These are phyloP conservation scores for Boulengeromyrus knoepffleri DNA, from an alignment of 2,113 vertebrate genomes.

Conservation along the genomic window DNA sequence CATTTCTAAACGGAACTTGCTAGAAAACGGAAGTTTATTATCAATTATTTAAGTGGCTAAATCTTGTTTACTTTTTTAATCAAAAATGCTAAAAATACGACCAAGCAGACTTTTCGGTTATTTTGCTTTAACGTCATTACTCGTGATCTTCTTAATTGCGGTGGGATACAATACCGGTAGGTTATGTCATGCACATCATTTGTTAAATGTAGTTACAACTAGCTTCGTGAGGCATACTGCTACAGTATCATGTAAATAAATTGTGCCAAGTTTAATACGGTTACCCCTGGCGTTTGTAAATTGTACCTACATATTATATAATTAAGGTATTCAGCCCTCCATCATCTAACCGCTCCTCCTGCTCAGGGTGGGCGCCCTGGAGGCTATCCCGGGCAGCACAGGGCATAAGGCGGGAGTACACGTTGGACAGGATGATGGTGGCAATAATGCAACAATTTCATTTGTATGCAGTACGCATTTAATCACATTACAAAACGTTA, in stretches of 20 bases:
- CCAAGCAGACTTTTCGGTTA: background rate
- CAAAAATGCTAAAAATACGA: background rate
- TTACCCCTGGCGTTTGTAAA: background rate
- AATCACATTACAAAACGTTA: background rate
- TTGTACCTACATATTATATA: background rate
- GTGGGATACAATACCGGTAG: conserved; percentile 10
- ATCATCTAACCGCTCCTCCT: background rate
- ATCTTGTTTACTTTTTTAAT: background rate
- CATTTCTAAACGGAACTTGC: background rate
- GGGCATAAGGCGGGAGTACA: background rate
- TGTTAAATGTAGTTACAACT: background rate
- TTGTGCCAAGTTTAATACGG: background rate
- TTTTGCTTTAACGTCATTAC: background rate
- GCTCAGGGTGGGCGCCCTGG: background rate
- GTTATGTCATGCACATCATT: background rate
- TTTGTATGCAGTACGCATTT: background rate
- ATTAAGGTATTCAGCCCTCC: background rate
- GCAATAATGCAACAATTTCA: background rate
- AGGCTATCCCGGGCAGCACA: background rate
- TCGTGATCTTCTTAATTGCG: background rate
- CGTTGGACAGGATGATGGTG: background rate
- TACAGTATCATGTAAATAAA: background rate
- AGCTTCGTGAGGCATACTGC: background rate
- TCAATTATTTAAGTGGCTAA: background rate
- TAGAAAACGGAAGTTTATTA: background rate